Evolutionary conservation across 2,888 invertebrate genomes (phyloP).

Genomic region (Bombylius discolor): DNA sequence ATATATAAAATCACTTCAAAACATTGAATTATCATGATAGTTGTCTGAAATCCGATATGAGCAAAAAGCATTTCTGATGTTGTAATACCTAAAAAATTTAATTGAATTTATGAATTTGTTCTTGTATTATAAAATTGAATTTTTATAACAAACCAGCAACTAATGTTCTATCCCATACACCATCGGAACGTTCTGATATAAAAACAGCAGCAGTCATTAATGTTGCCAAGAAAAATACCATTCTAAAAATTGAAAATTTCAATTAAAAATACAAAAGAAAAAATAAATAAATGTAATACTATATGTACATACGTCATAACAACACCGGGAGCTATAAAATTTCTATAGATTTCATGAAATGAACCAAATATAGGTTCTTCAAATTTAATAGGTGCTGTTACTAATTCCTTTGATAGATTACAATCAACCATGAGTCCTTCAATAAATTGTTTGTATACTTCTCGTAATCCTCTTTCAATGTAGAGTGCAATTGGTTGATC

Average conservation of each 20-base stretch:
- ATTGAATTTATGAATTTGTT: no score
- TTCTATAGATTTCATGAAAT: slow-evolving; percentile 53
- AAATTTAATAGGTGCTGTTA: slow-evolving; percentile 51
- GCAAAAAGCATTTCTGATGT: slow-evolving; percentile 67
- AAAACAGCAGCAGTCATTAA: slow-evolving; percentile 72
- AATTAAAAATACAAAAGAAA: not conserved
- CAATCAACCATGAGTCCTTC: slow-evolving; percentile 50
- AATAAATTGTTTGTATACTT: slow-evolving; percentile 55
- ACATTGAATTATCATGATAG: slow-evolving; percentile 59
- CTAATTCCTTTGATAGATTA: slow-evolving; percentile 43
- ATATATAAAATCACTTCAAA: slow-evolving; percentile 37
- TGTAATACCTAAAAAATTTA: slow-evolving; percentile 43
- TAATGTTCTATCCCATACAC: slow-evolving; percentile 75
- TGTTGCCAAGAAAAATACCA: slow-evolving; percentile 74
- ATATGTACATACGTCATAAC: slow-evolving; percentile 58
- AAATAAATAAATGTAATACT: not conserved
- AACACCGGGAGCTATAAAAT: slow-evolving; percentile 75
- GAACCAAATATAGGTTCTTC: slow-evolving; percentile 57
- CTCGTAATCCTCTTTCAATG: slow-evolving; percentile 53
- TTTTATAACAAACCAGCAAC: slow-evolving; percentile 49
- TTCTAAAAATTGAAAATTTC: slow-evolving; percentile 39
- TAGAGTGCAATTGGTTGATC: slow-evolving; percentile 74
- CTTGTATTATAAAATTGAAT: not conserved
- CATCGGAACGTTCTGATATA: slow-evolving; percentile 66
- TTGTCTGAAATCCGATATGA: slow-evolving; percentile 62